Evolutionary conservation across 2,888 invertebrate genomes (phyloP), one percentile per base, ranked within the genome.

Genomic region (Caprella mutica): DNA sequence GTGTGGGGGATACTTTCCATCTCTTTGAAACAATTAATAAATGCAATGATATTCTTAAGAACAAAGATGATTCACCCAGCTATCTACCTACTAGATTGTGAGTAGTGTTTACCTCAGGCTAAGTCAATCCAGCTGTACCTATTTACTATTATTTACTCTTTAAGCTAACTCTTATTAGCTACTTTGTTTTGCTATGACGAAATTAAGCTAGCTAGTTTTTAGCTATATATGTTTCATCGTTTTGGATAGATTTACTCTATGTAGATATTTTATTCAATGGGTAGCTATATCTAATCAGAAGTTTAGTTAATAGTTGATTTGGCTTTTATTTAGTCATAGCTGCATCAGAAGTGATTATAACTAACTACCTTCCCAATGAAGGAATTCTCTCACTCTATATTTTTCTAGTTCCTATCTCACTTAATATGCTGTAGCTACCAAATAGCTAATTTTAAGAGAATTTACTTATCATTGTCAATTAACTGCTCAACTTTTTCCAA

Each of bases 1-100:
- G 90, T 61, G 92, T 97, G 17, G 98, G 97, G 0, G 97, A 98
- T 72, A 93, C 97, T 35, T 94, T 94, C 73, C 78, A 91, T 58
- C 80, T 99, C 42, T 97, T 97, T 73, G 93, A 94, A 68, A 93
- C 94, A 2, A 92, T 98, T 55, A 97, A 97, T 74, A 87, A 89
- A 68, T 97, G 97, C 76, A 98, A 97, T 77, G 66, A 66, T 60
- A 56, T 66, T 33, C 58, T 66, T 17, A 65, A 66, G 39, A 90
- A 89, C 68, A 94, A 93, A 72, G 97, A 98, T 78, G 97, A 98
- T 72, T 94, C 96, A 1, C 93, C 93, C 0, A 91, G 90, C 68
- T 93, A 90, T 73, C 77, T 96, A 66, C 88, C 93, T 8, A 91
- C 92, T 3, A 85, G 89, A 77, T 76, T 98, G 94, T 96, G 77